Conservation (phyloP, 2,797 vertebrate genomes). For the Myripristis murdjan region DNA sequence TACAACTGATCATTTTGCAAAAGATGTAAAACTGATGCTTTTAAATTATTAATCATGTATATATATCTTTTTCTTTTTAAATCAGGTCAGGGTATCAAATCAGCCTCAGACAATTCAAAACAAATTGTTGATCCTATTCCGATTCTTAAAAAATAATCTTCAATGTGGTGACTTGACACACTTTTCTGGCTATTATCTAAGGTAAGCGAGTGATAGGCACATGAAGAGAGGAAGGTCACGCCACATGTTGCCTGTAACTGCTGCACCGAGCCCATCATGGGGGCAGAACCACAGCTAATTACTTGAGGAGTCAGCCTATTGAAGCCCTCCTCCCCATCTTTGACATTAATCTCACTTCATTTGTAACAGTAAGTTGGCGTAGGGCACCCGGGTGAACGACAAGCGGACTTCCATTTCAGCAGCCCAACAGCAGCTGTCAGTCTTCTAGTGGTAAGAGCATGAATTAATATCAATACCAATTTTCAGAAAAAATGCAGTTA, state of each 20-base stretch:
- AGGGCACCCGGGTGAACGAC: slow-evolving; percentile 32
- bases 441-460: slow-evolving; percentile 69
- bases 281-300: slow-evolving; percentile 86
- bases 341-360: slow-evolving; percentile 67
- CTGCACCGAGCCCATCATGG: slow-evolving; percentile 78
- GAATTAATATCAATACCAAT: slow-evolving; percentile 10
- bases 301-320: slow-evolving; percentile 86
- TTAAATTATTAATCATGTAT: too few species aligned
- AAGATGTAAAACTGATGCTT: too few species aligned
- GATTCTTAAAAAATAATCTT: neutral
- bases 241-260: slow-evolving; percentile 81
- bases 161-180: neutral
- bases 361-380: slow-evolving; percentile 56
- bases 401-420: slow-evolving; percentile 37
- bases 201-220: slow-evolving; percentile 49
- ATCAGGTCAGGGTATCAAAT: neutral
- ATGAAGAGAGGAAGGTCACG: slow-evolving; percentile 80
- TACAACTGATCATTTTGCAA: too few species aligned
- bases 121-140: neutral
- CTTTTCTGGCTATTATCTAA: slow-evolving; percentile 14
- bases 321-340: slow-evolving; percentile 69
- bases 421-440: slow-evolving; percentile 28
- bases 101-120: neutral
- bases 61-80: neutral
- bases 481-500: neutral